Base-by-base conservation (phyloP, 1,140 invertebrate species). In the Berghia stephanieae region DNA sequence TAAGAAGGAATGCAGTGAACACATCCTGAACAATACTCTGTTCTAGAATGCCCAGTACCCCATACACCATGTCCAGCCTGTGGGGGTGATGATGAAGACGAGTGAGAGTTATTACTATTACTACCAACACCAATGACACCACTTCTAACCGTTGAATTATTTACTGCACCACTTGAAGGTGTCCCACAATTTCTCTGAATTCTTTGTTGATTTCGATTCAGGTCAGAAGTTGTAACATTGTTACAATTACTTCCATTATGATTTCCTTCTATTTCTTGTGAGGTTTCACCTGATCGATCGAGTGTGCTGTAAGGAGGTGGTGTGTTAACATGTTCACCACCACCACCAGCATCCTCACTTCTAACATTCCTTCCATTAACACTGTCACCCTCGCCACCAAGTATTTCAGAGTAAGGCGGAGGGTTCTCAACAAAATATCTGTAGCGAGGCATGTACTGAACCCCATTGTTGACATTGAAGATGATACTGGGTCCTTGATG, bases 241-340 rank as follows among this genome's bases (percentile, higher is more conserved):
- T 6, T 60, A 10, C 8, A 8, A 27, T 34, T n/a, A 10, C 6
- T 60, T 6, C 36, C 2, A 10, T 60, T n/a, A 24, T 2, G 36
- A 24, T 34, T 8, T 2, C 21, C 2, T 21, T 8, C 5, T 60
- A 8, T 27, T 21, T 34, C 57, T 2, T 8, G 46, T 13, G 46
- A 49, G 46, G 46, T 49, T 49, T 49, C n/a, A n/a, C n/a, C n/a
- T n/a, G 81, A 79, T 52, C 83, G 80, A 72, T 87, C 86, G 63
- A 87, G 80, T n/a, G 86, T 87, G 69, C 86, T 87, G 74, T 87
- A 87, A 18, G 83, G 80, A 6, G 86, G 85, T 16, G 86, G 86
- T 10, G 83, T 83, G 24, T 81, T 82, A n/a, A n/a, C n/a, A n/a
- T n/a, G n/a, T n/a, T n/a, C n/a, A n/a, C n/a, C n/a, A n/a, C n/a